These are phyloP conservation scores for Pseudochirops cupreus DNA, from an alignment of 2,797 vertebrate genomes.

Conservation along the genomic window DNA sequence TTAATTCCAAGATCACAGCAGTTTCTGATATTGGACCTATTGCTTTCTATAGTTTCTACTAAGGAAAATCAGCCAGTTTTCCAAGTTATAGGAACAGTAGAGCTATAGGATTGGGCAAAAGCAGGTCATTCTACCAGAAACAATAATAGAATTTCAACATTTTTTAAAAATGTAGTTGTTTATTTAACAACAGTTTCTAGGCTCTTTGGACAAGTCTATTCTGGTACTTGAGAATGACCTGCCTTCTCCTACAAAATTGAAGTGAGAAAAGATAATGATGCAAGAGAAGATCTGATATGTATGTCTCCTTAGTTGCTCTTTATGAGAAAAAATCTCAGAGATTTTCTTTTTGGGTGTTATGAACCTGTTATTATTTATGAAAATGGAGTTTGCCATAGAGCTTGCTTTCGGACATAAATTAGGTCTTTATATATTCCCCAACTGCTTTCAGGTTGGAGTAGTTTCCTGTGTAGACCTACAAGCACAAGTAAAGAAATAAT, in stretches of 20 bases:
- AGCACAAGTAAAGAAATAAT: neutral
- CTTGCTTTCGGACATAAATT: neutral
- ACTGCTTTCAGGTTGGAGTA: slow-evolving; percentile 20
- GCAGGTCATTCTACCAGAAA: neutral
- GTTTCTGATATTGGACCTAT: slow-evolving; percentile 31
- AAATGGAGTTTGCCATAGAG: slow-evolving; percentile 6
- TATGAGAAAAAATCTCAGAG: slow-evolving; percentile 5
- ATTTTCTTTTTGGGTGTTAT: slow-evolving; percentile 37
- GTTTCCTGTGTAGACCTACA: neutral
- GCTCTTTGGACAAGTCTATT: neutral
- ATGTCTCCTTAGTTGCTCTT: slow-evolving; percentile 18
- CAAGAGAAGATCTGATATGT: neutral
- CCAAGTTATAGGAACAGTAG: slow-evolving; percentile 17
- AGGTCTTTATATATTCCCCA: slow-evolving; percentile 16
- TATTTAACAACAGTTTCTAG: neutral
- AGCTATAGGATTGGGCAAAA: slow-evolving; percentile 10
- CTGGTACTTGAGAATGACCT: neutral
- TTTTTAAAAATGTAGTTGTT: neutral
- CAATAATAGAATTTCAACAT: slow-evolving; percentile 16
- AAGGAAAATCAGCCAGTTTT: slow-evolving; percentile 49
- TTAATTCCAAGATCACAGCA: neutral
- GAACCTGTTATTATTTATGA: neutral
- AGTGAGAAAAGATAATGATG: neutral
- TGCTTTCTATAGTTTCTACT: slow-evolving; percentile 15
- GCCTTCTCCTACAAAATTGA: neutral